phyloP scores from a whole-genome alignment of 1,140 invertebrate species.

The Halictus rubicundus region DNA sequence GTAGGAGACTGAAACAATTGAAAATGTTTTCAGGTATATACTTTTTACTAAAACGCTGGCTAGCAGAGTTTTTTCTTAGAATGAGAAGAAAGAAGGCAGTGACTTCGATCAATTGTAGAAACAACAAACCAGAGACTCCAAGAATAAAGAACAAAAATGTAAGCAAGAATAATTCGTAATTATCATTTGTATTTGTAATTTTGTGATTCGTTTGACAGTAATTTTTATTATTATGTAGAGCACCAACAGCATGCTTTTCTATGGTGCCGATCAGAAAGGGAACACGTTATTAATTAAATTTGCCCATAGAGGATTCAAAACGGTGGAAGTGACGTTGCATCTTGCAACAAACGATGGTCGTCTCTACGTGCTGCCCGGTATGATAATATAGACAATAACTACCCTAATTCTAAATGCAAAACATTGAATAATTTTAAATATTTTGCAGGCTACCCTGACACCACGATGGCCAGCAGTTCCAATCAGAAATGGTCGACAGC shows the following conservation, averaged over 20 bases:
- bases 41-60: constrained; percentile 44
- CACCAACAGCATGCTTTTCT: constrained; percentile 73
- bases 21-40: constrained; percentile 17
- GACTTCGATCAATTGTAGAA: not conserved
- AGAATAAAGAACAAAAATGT: constrained; percentile 47
- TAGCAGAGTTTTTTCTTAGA: constrained; percentile 31
- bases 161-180: not conserved
- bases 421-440: not conserved
- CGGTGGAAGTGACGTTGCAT: constrained; percentile 77
- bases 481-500: constrained; percentile 79
- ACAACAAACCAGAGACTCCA: not conserved
- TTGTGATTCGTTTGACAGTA: not conserved
- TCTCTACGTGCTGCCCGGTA: constrained; percentile 80
- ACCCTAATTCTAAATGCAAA: not conserved
- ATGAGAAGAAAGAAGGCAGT: not conserved
- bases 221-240: constrained; percentile 57
- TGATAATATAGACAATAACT: constrained; percentile 41
- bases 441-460: constrained; percentile 76
- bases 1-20: not conserved
- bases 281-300: constrained; percentile 76
- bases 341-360: constrained; percentile 79
- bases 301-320: constrained; percentile 66
- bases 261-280: constrained; percentile 76
- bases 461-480: constrained; percentile 67
- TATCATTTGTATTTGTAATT: not conserved